Evolutionary conservation across 1,140 invertebrate species (phyloP), one percentile per base, ranked within the genome.

Genomic region (Listronotus bonariensis): DNA sequence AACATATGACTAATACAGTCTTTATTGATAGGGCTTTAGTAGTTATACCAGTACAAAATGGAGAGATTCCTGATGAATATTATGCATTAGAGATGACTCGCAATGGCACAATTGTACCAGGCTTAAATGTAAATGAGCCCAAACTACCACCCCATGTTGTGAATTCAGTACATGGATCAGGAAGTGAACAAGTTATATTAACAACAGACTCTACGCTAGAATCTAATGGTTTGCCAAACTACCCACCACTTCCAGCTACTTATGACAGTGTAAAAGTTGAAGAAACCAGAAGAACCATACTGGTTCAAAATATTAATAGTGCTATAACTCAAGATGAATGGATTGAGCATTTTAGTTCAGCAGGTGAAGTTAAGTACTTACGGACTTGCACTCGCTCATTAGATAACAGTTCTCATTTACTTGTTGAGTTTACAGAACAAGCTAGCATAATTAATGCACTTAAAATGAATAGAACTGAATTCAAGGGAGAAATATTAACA

Each of bases 1-100:
- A 98, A 70, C 97, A 99, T 80, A 88, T 99, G 81, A 99, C 95
- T 4, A 99, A 99, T 77, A 99, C 96, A 0, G 97, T 99, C 26
- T 99, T 99, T 78, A 98, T 99, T 74, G 97, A 99, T 78, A 85
- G 97, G 64, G 97, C 97, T 7, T 79, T 99, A 2, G 96, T 99
- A 68, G 93, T 99, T 18, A 92, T 96, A 18, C 96, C 96, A 0
- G 90, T 93, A 71, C 86, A 89, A 71, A 87, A 82, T 80, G 92
- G 88, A 26, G 92, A 93, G 69, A 97, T 99, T 75, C 97, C 96
- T 0, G 96, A 98, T 78, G 97, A 99, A 80, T 89, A 92, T 68
- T 89, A 89, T 62, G 96, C 95, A 0, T 79, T 98, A 48, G 93
- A 97, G 79, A 87, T 96, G 74, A 92, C 93, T 0, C 92, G 90